Percentiles rank a stretch among this genome's conserved stretches.
Conservation (phyloP, 2,113 vertebrate genomes). For the Eubucco bourcierii region DNA sequence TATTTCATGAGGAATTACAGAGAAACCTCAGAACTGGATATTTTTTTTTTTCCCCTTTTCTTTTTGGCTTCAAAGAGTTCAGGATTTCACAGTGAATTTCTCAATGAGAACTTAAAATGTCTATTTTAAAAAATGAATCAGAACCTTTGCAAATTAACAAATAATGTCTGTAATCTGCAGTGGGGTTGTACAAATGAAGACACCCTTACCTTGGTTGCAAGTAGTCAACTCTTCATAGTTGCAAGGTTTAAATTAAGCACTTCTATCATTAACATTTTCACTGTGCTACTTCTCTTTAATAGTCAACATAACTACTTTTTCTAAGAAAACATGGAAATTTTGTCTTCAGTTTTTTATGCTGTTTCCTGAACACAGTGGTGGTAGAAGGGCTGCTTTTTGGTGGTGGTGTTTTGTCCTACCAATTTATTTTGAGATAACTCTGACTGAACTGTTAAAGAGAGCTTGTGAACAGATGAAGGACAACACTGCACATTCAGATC, state of each 20-base stretch:
- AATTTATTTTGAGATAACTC: neutral
- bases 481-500: neutral
- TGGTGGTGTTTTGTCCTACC: neutral
- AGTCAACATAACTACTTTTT: neutral
- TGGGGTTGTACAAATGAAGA: neutral
- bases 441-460: neutral
- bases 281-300: neutral
- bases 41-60: neutral
- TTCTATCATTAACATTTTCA: neutral
- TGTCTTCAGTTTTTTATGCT: accelerated
- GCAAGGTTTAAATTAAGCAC: neutral
- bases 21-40: neutral
- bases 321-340: neutral
- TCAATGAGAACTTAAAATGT: neutral
- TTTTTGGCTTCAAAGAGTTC: neutral
- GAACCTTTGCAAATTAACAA: neutral
- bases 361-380: neutral
- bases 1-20: neutral
- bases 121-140: neutral
- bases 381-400: neutral
- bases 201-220: neutral
- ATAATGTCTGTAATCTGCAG: neutral
- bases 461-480: neutral
- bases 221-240: neutral
- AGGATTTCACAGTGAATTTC: neutral